phyloP scores from a whole-genome alignment of 2,797 vertebrate species.

The Pipistrellus kuhlii region DNA sequence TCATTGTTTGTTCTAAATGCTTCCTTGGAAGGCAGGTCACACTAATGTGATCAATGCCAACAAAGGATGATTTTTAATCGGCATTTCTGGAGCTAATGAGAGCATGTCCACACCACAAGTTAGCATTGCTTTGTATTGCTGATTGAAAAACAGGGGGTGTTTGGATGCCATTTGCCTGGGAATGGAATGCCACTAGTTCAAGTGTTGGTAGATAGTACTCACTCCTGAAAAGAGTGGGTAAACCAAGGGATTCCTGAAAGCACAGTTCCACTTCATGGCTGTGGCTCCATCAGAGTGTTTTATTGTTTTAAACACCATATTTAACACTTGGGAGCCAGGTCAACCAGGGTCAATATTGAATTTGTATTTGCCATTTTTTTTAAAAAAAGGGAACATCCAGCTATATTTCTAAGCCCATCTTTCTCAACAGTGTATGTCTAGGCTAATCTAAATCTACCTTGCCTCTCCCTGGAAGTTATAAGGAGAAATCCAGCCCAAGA shows the following conservation, averaged over 20 bases:
- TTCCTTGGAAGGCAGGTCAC: constrained; percentile 74
- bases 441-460: constrained; percentile 73
- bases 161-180: rapidly evolving
- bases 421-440: constrained; percentile 81
- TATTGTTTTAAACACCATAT: constrained; percentile 75
- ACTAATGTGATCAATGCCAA: constrained; percentile 77
- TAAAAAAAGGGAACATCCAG: constrained; percentile 74
- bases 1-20: constrained; percentile 78
- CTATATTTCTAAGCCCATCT: constrained; percentile 78
- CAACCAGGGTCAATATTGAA: constrained; percentile 85
- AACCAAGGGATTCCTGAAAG: constrained; percentile 73
- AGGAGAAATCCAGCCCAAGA: constrained; percentile 73
- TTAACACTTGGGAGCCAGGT: constrained; percentile 75
- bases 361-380: constrained; percentile 80
- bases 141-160: background rate
- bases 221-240: constrained; percentile 55
- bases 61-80: constrained; percentile 67
- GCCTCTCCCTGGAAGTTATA: constrained; percentile 74
- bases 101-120: constrained; percentile 19
- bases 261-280: constrained; percentile 3
- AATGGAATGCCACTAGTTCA: background rate
- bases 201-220: constrained; percentile 8
- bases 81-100: constrained; percentile 16
- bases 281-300: constrained; percentile 49
- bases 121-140: rapidly evolving